Percentiles rank a stretch among this genome's conserved stretches.
Conservation (phyloP, 2,113 vertebrate species). For the Alethe diademata region DNA sequence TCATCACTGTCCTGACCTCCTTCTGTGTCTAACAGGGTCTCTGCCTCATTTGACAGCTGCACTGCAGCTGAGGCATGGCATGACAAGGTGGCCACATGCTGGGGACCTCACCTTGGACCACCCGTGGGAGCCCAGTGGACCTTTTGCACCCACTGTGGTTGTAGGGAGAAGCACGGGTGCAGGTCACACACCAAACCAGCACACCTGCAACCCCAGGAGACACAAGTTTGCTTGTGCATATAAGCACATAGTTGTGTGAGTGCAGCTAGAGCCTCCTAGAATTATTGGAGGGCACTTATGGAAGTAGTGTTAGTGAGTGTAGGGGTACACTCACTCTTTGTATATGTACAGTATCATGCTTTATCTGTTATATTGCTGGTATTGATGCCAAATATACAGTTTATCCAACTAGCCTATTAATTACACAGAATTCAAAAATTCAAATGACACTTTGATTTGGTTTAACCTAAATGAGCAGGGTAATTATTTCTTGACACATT, state of each 20-base stretch:
- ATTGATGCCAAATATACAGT: not conserved
- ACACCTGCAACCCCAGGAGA: not conserved
- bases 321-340: not conserved
- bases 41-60: not conserved
- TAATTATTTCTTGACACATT: not conserved
- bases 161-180: not conserved
- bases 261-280: not conserved
- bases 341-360: not conserved
- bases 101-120: not conserved
- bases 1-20: not conserved
- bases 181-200: not conserved
- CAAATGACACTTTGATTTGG: not conserved
- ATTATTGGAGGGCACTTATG: not conserved
- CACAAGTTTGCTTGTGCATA: too few species aligned
- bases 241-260: rapidly evolving
- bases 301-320: too few species aligned
- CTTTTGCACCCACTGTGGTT: rapidly evolving
- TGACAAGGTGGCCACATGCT: not conserved
- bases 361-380: not conserved
- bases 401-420: not conserved
- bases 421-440: not conserved
- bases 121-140: rapidly evolving
- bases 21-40: not conserved
- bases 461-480: not conserved
- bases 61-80: not conserved